A percentile compares a stretch with the other conserved stretches of the same genome.
Conservation (phyloP, 2,888 invertebrate species). For the Synergus japonicus region DNA sequence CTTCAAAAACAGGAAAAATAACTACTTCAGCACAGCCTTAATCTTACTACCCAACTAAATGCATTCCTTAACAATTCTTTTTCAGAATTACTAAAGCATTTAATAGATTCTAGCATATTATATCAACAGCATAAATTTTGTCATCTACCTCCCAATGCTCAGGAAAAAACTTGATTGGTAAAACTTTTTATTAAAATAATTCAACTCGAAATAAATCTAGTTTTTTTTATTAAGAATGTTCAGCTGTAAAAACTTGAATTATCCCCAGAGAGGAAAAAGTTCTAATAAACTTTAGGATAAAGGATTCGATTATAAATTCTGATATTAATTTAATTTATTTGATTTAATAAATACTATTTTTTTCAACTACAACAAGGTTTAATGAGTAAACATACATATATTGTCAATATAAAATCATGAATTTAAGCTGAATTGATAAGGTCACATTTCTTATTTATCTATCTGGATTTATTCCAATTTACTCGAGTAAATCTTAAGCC, state of each 20-base stretch:
- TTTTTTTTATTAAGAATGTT: background rate
- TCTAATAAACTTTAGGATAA: background rate
- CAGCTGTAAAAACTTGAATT: background rate
- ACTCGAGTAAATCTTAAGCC: background rate
- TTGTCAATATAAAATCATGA: background rate
- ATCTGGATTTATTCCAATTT: background rate
- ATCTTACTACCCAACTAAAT: constrained; percentile 7
- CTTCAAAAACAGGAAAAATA: constrained; percentile 6
- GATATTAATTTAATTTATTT: background rate
- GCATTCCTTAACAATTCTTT: background rate
- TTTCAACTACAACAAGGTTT: background rate
- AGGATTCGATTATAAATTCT: background rate
- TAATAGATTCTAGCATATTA: background rate
- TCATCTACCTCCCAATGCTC: background rate
- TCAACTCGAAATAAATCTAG: background rate
- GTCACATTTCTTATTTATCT: background rate
- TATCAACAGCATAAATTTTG: background rate
- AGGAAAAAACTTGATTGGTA: background rate
- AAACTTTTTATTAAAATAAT: background rate
- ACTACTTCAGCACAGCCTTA: background rate
- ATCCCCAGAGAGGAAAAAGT: background rate
- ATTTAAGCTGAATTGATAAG: background rate
- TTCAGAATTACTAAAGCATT: background rate
- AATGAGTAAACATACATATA: background rate
- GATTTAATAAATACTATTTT: background rate